Percentiles rank a stretch among this genome's conserved stretches.
Evolutionary conservation across 1,140 invertebrate species (phyloP).

Genomic region (Calliopsis andreniformis): DNA sequence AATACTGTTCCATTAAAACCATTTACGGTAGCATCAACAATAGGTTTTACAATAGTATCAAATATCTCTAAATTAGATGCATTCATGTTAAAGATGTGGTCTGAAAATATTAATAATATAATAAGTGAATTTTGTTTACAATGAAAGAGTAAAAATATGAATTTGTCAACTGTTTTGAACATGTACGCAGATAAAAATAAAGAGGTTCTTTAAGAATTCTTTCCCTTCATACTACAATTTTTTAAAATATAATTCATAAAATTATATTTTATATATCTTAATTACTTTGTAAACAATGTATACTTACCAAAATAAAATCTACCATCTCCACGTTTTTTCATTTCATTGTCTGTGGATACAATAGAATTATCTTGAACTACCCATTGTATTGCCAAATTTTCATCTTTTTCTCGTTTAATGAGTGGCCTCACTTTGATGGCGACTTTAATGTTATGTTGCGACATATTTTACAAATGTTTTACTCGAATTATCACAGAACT

Average conservation of each 20-base stretch:
- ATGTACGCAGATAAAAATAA: no score
- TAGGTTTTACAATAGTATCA: conserved; percentile 86
- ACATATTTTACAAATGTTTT: conserved; percentile 71
- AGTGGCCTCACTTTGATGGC: conserved; percentile 89
- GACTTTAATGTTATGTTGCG: conserved; percentile 87
- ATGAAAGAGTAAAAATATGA: no score
- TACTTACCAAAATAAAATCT: conserved; percentile 80
- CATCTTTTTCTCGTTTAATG: conserved; percentile 84
- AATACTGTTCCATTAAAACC: conserved; percentile 95
- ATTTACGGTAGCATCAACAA: conserved; percentile 87
- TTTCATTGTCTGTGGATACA: conserved; percentile 81
- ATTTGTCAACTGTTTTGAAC: no score
- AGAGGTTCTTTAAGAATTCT: no score
- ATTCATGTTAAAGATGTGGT: conserved; percentile 87
- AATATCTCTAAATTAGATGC: conserved; percentile 86
- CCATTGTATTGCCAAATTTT: conserved; percentile 85
- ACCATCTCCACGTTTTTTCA: conserved; percentile 73
- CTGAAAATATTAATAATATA: conserved; percentile 79
- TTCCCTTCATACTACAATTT: no score
- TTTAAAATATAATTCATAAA: no score
- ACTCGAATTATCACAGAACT: background rate
- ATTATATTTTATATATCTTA: background rate
- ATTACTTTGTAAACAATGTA: background rate
- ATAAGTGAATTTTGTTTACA: background rate
- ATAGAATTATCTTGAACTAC: conserved; percentile 83